Evolutionary conservation across 2,113 vertebrate genomes (phyloP), one percentile per base, ranked within the genome.

Genomic region (Spea multiplicata): DNA sequence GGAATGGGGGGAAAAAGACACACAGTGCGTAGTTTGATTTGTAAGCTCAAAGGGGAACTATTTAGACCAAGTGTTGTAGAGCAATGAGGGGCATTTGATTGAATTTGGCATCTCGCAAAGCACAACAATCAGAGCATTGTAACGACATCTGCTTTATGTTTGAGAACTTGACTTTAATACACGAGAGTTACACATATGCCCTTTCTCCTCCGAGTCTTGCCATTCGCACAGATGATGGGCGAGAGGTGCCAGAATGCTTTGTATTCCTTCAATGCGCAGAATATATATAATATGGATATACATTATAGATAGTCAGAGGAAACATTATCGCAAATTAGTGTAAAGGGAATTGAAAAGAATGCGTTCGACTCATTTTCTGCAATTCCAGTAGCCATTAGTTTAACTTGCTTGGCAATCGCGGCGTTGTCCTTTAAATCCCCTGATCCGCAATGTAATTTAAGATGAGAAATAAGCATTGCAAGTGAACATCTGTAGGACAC

Each of bases 401-500:
- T 48, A 48, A 46, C 65, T 55, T 69, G 50, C 66, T 68, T 76
- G 66, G 65, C 74, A 76, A 16, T 3, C 9, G 30, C 48, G n/a
- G 5, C 7, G 45, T n/a, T 76, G 65, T 44, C 74, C 65, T 68
- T 55, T 76, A 46, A 68, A 57, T 76, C 49, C 65, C 65, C 50
- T 6, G 66, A 65, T 57, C 12, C 30, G 17, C 30, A 8, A 55
- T 76, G 47, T 67, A 68, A 57, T 52, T 68, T 76, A n/a, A 0
- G 30, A 53, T 53, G 8, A 69, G 14, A 69, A 69, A 68, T 30
- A 76, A 45, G 66, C 66, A 76, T 69, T 52, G 30, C 12, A 47
- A 68, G 55, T 67, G 74, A 68, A 69, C 74, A 76, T 76, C 74
- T 76, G 74, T 59, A 68, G 14, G 50, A 46, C 68, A n/a, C n/a